These are phyloP conservation scores for Drosophila paulistorum DNA, from an alignment of 1,140 invertebrate genomes.

Conservation along the genomic window DNA sequence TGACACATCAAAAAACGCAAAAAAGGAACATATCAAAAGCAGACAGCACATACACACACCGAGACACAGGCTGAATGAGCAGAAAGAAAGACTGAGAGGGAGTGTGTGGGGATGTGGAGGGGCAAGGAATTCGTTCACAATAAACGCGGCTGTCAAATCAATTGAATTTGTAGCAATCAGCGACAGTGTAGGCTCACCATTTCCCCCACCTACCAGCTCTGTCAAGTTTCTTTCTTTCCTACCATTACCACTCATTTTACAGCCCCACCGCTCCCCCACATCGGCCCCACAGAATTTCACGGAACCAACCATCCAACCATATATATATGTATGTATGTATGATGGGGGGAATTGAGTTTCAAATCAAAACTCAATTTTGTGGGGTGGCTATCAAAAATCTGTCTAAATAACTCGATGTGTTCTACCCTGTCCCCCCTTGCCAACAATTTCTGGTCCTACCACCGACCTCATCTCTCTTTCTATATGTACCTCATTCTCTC, in stretches of 20 bases:
- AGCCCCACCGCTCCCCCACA: background rate
- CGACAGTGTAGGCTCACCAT: slow-evolving; percentile 28
- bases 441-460: background rate
- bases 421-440: background rate
- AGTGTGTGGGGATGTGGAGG: slow-evolving; percentile 2
- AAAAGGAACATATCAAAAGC: slow-evolving; percentile 25
- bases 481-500: slow-evolving; percentile 4
- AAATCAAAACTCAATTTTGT: slow-evolving; percentile 76
- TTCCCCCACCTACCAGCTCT: background rate
- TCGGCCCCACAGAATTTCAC: background rate
- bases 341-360: slow-evolving; percentile 71
- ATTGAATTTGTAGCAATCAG: slow-evolving; percentile 76
- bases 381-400: slow-evolving; percentile 66
- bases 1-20: slow-evolving; percentile 19
- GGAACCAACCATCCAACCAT: background rate
- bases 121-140: slow-evolving; percentile 25
- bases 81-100: background rate
- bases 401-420: slow-evolving; percentile 67
- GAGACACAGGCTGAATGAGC: background rate
- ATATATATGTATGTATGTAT: background rate
- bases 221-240: background rate
- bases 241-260: slow-evolving; percentile 16
- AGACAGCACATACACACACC: slow-evolving; percentile 21
- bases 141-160: slow-evolving; percentile 67
- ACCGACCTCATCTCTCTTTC: background rate